Evolutionary conservation across 1,140 invertebrate genomes (phyloP).

Genomic region (Procambarus clarkii): DNA sequence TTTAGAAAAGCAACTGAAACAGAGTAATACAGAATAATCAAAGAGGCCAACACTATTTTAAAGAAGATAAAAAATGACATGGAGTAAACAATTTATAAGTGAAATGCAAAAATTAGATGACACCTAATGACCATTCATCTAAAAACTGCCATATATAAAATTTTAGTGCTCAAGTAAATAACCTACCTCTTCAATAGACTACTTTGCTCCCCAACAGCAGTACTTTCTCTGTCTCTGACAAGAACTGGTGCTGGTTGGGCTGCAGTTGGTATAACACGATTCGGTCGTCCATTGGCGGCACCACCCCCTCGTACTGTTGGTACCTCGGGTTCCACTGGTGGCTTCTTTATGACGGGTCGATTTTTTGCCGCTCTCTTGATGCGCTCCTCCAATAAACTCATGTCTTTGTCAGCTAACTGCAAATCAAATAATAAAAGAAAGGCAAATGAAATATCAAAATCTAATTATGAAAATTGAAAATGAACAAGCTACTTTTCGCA

Average conservation of each 20-base stretch:
- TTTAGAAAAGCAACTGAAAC: no score
- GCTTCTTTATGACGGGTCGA: slow-evolving; percentile 75
- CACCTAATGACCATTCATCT: no score
- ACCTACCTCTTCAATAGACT: slow-evolving; percentile 57
- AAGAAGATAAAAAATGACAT: background rate
- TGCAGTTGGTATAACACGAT: slow-evolving; percentile 67
- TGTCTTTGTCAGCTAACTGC: slow-evolving; percentile 94
- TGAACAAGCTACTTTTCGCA: no score
- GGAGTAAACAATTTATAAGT: background rate
- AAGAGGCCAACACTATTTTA: no score
- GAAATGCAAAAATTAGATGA: background rate
- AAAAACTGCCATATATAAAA: no score
- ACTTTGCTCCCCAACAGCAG: slow-evolving; percentile 43
- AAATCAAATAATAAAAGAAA: background rate
- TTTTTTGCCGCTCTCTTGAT: slow-evolving; percentile 91
- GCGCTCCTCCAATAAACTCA: slow-evolving; percentile 93
- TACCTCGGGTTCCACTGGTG: slow-evolving; percentile 47
- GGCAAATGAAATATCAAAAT: no score
- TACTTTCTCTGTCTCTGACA: slow-evolving; percentile 46
- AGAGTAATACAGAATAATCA: no score
- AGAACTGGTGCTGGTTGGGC: slow-evolving; percentile 60
- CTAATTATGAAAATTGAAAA: no score
- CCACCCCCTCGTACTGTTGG: slow-evolving; percentile 44
- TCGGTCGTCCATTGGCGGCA: slow-evolving; percentile 32
- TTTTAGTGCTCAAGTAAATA: no score